Percentiles rank a stretch among this genome's conserved stretches.
Evolutionary conservation across 2,888 invertebrate species (phyloP).

Genomic region (Troides oblongomaculatus): DNA sequence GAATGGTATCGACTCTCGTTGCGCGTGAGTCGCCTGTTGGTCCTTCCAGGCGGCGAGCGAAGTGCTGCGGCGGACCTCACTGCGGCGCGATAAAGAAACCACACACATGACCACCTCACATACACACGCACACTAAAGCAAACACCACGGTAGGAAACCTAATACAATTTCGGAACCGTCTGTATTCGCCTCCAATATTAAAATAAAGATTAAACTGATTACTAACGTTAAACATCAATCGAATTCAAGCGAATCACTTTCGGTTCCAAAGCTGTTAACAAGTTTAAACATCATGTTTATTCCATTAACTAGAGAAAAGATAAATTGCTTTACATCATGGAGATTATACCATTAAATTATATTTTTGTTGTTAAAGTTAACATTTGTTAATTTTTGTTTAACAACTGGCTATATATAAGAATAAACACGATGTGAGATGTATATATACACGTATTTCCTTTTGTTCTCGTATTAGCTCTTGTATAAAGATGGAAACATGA

Average conservation of each 20-base stretch:
- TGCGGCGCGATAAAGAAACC: conserved; percentile 79
- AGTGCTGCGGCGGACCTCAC: conserved; percentile 74
- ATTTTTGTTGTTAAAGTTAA: conserved; percentile 22
- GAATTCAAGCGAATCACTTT: conserved; percentile 30
- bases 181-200: conserved; percentile 20
- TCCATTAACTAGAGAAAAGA: conserved; percentile 6
- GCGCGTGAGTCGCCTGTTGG: conserved; percentile 93
- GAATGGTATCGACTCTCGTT: conserved; percentile 98
- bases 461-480: conserved; percentile 14
- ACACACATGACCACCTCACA: conserved; percentile 59
- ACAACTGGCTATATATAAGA: background rate
- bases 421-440: conserved; percentile 10
- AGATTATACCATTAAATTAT: too few relatives aligned
- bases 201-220: conserved; percentile 5
- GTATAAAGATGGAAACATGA: conserved; percentile 21
- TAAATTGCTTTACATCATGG: background rate
- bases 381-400: background rate
- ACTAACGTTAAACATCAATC: background rate
- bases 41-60: conserved; percentile 84
- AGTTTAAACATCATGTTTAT: conserved; percentile 41
- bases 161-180: conserved; percentile 46
- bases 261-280: conserved; percentile 47
- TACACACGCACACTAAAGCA: conserved; percentile 43
- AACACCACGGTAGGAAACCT: conserved; percentile 43
- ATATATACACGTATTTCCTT: conserved; percentile 17